A percentile compares a stretch with the other conserved stretches of the same genome.
Evolutionary conservation across 2,888 invertebrate species (phyloP).

Genomic region (Pollenia amentaria): DNA sequence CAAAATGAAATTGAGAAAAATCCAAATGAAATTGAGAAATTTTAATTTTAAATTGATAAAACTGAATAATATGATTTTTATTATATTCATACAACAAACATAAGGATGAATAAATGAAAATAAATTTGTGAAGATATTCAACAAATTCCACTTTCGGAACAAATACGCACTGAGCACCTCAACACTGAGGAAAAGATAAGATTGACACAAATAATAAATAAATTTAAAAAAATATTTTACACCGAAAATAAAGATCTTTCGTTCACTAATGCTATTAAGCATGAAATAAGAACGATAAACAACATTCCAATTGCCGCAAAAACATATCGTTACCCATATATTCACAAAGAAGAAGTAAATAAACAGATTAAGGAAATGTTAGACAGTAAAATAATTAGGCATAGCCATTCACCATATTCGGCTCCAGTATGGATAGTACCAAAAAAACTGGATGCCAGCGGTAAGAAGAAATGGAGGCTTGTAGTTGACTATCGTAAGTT

Average conservation of each 20-base stretch:
- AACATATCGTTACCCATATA: conserved; percentile 44
- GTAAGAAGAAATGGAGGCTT: conserved; percentile 34
- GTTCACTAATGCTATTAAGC: conserved; percentile 47
- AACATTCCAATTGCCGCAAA: conserved; percentile 39
- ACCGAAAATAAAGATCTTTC: conserved; percentile 2
- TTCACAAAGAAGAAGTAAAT: conserved; percentile 52
- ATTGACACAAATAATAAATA: neutral
- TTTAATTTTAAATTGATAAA: too few species aligned
- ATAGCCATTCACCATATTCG: too few species aligned
- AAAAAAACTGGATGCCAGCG: conserved; percentile 58
- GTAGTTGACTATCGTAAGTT: too few species aligned
- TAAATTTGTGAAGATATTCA: conserved; percentile 6
- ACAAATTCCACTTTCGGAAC: conserved; percentile 11
- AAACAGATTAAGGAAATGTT: conserved; percentile 53
- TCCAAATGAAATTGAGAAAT: too few species aligned
- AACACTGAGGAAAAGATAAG: conserved; percentile 9
- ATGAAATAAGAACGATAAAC: conserved; percentile 20
- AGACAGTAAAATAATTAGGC: too few species aligned
- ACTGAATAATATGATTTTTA: too few species aligned
- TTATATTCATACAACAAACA: too few species aligned
- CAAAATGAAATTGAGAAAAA: too few species aligned
- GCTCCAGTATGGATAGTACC: conserved; percentile 68
- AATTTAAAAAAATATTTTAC: conserved; percentile 18
- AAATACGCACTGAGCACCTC: conserved; percentile 19
- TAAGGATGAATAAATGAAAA: too few species aligned